phyloP scores from a whole-genome alignment of 2,888 invertebrate species.

The Lepas anatifera region DNA sequence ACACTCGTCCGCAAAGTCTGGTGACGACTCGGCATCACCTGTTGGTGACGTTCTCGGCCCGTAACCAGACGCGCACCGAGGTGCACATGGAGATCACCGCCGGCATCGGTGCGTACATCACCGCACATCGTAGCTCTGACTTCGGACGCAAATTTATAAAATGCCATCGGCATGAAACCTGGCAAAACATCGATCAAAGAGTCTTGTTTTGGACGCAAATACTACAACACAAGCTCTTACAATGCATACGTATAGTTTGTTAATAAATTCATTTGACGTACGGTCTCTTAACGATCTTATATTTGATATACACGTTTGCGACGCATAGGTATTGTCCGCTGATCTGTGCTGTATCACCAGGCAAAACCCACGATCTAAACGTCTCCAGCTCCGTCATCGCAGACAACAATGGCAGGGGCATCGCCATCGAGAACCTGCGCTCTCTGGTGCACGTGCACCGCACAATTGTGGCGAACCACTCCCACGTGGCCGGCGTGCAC shows the following conservation, averaged over 20 bases:
- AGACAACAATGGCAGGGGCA: conserved; percentile 88
- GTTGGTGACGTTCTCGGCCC: conserved; percentile 51
- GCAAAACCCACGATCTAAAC: conserved; percentile 42
- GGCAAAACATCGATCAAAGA: too few relatives aligned
- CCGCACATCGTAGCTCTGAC: too few relatives aligned
- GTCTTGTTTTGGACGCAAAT: too few relatives aligned
- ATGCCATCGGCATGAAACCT: too few relatives aligned
- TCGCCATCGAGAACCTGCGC: conserved; percentile 80
- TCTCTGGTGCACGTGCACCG: conserved; percentile 76
- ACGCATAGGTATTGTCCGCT: too few relatives aligned
- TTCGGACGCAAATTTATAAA: too few relatives aligned
- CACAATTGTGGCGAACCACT: conserved; percentile 70
- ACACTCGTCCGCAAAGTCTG: conserved; percentile 75
- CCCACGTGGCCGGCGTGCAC: conserved; percentile 79
- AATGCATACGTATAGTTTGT: too few relatives aligned
- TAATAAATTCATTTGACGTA: too few relatives aligned
- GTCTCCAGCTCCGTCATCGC: conserved; percentile 71
- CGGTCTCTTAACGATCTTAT: too few relatives aligned
- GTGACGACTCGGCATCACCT: conserved; percentile 68
- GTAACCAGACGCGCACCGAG: background rate
- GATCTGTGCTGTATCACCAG: background rate
- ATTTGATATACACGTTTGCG: too few relatives aligned
- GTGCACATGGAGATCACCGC: background rate
- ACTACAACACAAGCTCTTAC: too few relatives aligned
- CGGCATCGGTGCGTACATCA: background rate